Conservation (phyloP, 2,797 vertebrate genomes). For the Halcyon badia region DNA sequence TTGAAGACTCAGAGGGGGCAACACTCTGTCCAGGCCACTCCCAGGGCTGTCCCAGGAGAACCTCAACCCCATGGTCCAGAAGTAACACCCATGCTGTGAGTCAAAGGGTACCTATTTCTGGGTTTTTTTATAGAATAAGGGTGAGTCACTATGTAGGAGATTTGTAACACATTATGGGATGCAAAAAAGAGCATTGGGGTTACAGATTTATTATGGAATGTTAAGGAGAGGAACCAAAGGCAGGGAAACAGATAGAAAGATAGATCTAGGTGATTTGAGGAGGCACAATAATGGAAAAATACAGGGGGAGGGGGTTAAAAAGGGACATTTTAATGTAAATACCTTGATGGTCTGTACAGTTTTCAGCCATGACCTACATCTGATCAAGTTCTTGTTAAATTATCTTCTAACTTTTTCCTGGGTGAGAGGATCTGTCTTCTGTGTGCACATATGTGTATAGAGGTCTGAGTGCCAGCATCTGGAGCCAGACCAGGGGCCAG, state of each 20-base stretch:
- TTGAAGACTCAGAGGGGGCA: neutral
- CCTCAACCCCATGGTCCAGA: neutral
- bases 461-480: neutral
- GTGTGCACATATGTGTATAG: too few relatives aligned
- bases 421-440: neutral
- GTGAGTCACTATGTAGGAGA: neutral
- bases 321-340: neutral
- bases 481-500: neutral
- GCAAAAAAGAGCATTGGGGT: neutral
- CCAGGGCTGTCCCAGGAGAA: neutral
- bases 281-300: neutral
- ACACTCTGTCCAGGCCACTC: neutral
- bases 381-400: neutral
- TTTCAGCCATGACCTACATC: neutral
- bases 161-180: neutral
- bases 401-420: neutral
- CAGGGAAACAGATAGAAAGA: neutral
- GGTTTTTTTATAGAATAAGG: neutral
- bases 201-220: neutral
- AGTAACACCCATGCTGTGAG: accelerated
- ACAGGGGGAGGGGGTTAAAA: neutral
- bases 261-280: neutral
- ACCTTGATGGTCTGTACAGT: neutral
- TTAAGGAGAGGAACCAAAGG: neutral
- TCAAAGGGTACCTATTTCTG: neutral